Evolutionary conservation across 2,888 invertebrate genomes (phyloP).

Genomic region (Hemistola chrysoprasaria): DNA sequence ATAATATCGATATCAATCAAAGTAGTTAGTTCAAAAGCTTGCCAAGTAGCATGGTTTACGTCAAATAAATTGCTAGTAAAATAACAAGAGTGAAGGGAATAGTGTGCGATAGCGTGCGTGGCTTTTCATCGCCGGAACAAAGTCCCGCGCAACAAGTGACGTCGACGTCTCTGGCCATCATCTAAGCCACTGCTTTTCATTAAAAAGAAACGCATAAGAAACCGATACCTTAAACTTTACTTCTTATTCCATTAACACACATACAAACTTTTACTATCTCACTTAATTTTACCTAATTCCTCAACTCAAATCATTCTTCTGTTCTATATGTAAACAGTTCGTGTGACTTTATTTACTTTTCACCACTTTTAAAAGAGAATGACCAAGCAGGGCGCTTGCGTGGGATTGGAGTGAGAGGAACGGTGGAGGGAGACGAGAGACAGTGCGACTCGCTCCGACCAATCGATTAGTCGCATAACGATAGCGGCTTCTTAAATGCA

Average conservation of each 20-base stretch:
- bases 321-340: conserved; percentile 66
- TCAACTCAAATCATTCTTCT: conserved; percentile 49
- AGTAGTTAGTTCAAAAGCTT: conserved; percentile 3
- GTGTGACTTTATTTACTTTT: conserved; percentile 78
- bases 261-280: conserved; percentile 6
- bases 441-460: conserved; percentile 76
- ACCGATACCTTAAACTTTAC: conserved; percentile 19
- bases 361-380: conserved; percentile 72
- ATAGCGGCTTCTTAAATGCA: conserved; percentile 82
- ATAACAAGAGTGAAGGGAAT: conserved; percentile 55
- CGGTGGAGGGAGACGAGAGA: conserved; percentile 57
- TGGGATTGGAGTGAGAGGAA: conserved; percentile 59
- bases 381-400: conserved; percentile 60
- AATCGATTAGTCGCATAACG: conserved; percentile 83
- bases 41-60: conserved; percentile 4
- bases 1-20: conserved; percentile 2
- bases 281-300: conserved; percentile 31
- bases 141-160: conserved; percentile 77
- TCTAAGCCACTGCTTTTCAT: conserved; percentile 49
- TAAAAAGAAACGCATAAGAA: conserved; percentile 32
- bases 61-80: conserved; percentile 58
- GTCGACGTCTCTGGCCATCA: conserved; percentile 49
- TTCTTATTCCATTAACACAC: conserved; percentile 14
- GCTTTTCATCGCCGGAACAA: conserved; percentile 72
- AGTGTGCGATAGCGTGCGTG: conserved; percentile 72